These are phyloP conservation scores for Drosophila paramelanica DNA, from an alignment of 2,888 invertebrate genomes.

Conservation along the genomic window DNA sequence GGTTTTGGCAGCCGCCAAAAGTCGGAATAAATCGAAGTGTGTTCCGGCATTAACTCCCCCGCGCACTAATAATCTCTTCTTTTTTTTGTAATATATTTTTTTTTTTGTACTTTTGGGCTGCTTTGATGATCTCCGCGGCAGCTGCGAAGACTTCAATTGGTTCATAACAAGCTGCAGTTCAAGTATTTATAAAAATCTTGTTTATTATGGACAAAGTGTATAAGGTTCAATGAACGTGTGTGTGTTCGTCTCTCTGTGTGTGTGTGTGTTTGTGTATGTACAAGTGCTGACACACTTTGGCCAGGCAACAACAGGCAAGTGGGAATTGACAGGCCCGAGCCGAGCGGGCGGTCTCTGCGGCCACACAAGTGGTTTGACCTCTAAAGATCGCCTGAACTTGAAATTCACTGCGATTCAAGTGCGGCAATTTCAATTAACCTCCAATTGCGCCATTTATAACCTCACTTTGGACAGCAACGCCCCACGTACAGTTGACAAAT, in stretches of 20 bases:
- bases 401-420: constrained; percentile 35
- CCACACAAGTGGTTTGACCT: constrained; percentile 81
- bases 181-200: constrained; percentile 68
- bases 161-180: constrained; percentile 57
- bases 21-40: constrained; percentile 9
- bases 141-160: constrained; percentile 70
- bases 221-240: constrained; percentile 69
- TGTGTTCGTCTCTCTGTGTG: constrained; percentile 8
- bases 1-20: constrained; percentile 25
- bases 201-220: constrained; percentile 70
- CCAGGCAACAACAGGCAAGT: constrained; percentile 52
- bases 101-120: constrained; percentile 26
- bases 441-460: constrained; percentile 44
- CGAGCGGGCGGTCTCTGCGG: constrained; percentile 43
- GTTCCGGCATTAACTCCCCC: constrained; percentile 52
- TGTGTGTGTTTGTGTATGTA: constrained; percentile 19
- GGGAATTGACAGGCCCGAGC: constrained; percentile 47
- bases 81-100: constrained; percentile 3
- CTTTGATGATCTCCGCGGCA: constrained; percentile 63
- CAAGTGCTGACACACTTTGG: constrained; percentile 77
- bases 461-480: constrained; percentile 34
- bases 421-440: constrained; percentile 72
- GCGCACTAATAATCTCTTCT: constrained; percentile 52
- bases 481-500: constrained; percentile 61
- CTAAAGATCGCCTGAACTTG: constrained; percentile 61